phyloP scores from a whole-genome alignment of 92 coral and sea anemone genomes.

The Epizoanthus stellaris region DNA sequence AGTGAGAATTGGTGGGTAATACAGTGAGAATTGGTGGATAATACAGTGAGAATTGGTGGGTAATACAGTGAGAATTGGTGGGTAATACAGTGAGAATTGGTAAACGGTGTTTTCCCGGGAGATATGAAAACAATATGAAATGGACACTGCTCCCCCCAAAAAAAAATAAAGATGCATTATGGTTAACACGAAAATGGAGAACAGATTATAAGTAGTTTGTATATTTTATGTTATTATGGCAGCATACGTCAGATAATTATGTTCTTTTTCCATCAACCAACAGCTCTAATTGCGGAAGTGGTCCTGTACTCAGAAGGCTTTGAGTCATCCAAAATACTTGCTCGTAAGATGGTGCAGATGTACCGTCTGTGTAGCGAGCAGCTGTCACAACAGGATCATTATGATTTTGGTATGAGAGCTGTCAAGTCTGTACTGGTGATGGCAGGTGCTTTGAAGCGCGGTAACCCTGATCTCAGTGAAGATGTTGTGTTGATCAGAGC shows the following conservation, averaged over 20 bases:
- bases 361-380: constrained; percentile 97
- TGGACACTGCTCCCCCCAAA: too few relatives aligned
- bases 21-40: too few relatives aligned
- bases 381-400: constrained; percentile 98
- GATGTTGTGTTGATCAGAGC: constrained; percentile 97
- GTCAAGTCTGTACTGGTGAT: constrained; percentile 98
- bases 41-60: too few relatives aligned
- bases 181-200: too few relatives aligned
- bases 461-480: constrained; percentile 94
- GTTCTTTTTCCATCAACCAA: not conserved
- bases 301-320: constrained; percentile 99
- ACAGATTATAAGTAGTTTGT: too few relatives aligned
- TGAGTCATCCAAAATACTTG: constrained; percentile 96
- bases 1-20: too few relatives aligned
- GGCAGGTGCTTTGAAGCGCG: constrained; percentile 99
- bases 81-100: too few relatives aligned
- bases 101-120: too few relatives aligned
- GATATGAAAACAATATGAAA: too few relatives aligned
- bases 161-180: too few relatives aligned
- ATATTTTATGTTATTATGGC: not conserved
- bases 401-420: constrained; percentile 99
- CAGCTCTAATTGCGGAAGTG: constrained; percentile 98
- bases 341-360: constrained; percentile 99
- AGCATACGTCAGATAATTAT: not conserved
- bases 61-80: too few relatives aligned